phyloP scores from a whole-genome alignment of 2,113 vertebrate genomes.

The Pagrus major region DNA sequence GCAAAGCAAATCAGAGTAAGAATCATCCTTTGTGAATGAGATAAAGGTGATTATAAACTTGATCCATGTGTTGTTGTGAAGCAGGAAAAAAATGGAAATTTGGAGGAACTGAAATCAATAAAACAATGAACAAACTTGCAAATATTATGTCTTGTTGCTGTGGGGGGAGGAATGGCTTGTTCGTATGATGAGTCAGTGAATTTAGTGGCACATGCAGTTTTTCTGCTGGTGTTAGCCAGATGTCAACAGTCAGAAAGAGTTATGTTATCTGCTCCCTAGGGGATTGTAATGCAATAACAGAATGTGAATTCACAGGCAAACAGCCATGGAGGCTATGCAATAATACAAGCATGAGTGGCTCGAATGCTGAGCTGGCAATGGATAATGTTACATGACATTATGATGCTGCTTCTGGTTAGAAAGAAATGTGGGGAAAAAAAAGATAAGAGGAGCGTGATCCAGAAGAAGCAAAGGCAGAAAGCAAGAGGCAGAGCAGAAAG shows the following conservation, averaged over 20 bases:
- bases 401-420: slow-evolving; percentile 45
- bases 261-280: slow-evolving; percentile 33
- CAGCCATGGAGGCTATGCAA: slow-evolving; percentile 24
- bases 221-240: slow-evolving; percentile 46
- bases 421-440: slow-evolving; percentile 9
- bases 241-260: slow-evolving; percentile 38
- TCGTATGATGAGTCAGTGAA: slow-evolving; percentile 28
- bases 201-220: slow-evolving; percentile 57
- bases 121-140: slow-evolving; percentile 28
- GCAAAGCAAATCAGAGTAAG: slow-evolving; percentile 85
- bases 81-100: background rate
- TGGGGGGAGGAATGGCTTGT: slow-evolving; percentile 20
- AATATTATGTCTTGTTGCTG: slow-evolving; percentile 27
- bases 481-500: slow-evolving; percentile 25
- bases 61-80: slow-evolving; percentile 29
- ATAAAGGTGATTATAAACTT: slow-evolving; percentile 41
- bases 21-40: slow-evolving; percentile 62
- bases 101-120: slow-evolving; percentile 12
- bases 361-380: slow-evolving; percentile 15
- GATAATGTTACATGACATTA: slow-evolving; percentile 36
- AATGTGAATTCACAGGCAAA: slow-evolving; percentile 44
- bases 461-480: slow-evolving; percentile 32
- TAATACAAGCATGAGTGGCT: slow-evolving; percentile 38
- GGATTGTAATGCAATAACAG: slow-evolving; percentile 40
- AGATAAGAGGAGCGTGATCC: slow-evolving; percentile 13